phyloP scores from a whole-genome alignment of 2,888 invertebrate species.

The Erannis defoliaria region DNA sequence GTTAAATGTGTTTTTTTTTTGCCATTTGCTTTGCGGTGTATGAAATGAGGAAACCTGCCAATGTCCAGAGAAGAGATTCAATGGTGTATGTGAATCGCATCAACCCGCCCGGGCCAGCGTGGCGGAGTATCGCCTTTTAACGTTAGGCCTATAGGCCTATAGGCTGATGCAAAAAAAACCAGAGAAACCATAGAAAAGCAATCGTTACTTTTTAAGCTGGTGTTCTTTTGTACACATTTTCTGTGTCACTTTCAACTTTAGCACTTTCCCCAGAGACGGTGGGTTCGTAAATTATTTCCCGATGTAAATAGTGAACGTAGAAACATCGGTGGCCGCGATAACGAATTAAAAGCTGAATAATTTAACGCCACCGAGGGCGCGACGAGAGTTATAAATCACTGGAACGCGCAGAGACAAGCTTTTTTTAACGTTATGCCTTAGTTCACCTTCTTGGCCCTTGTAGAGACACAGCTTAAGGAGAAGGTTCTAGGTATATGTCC shows the following conservation, averaged over 20 bases:
- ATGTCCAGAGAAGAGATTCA: no score
- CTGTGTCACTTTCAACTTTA: constrained; percentile 39
- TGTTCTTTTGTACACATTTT: constrained; percentile 1
- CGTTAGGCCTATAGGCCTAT: no score
- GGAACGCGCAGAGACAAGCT: constrained; percentile 72
- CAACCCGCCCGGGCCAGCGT: no score
- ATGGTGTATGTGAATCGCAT: no score
- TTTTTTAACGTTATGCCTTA: constrained; percentile 79
- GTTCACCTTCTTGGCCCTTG: constrained; percentile 73
- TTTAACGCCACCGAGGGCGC: constrained; percentile 77
- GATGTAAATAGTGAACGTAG: constrained; percentile 80
- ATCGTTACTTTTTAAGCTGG: constrained; percentile 22
- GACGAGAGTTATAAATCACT: constrained; percentile 79
- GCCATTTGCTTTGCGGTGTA: no score
- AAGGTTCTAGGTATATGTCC: constrained; percentile 6
- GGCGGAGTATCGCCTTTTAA: no score
- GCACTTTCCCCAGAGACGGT: constrained; percentile 56
- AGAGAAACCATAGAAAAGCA: no score
- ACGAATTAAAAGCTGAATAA: constrained; percentile 85
- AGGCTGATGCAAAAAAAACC: no score
- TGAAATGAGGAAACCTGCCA: no score
- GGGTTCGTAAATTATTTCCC: constrained; percentile 76
- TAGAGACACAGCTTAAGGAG: constrained; percentile 32
- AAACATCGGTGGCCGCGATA: constrained; percentile 78
- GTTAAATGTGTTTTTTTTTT: no score